Evolutionary conservation across 35 echinoderm and acorn worm genomes (phyloP), one percentile per base, ranked within the genome.

Genomic region (Apostichopus japonicus): DNA sequence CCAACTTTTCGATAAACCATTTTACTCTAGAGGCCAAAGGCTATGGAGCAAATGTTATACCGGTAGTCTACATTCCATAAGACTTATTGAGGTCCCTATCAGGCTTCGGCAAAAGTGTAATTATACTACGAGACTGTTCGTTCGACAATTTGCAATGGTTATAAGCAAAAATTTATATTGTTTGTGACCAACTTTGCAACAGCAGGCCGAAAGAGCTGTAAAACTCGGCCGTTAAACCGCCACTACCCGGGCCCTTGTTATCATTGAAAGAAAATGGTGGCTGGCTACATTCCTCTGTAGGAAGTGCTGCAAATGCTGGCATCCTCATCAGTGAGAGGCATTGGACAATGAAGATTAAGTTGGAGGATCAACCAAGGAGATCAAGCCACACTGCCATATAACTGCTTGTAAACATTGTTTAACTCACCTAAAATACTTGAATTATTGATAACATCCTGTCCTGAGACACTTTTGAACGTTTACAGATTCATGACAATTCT

Each of bases 41-140:
- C 33, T 1, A 52, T 17, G 80, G 54, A 57, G 23, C 0, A 84
- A 84, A 52, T 84, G 19, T 84, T 1, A n/a, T n/a, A n/a, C n/a
- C n/a, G n/a, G n/a, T 84, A 57, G 44, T 84, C 80, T 53, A 84
- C 80, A 57, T 84, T 84, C 33, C 27, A 84, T n/a, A 17, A 7
- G 55, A 13, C 55, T 54, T 4, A 84, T 84, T 17, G 2, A 44
- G 23, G 21, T 84, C 80, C 14, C 54, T 84, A 57, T 84, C 80
- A 52, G 55, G 80, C 44, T 84, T 84, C 54, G 80, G 80, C 51
- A 84, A 54, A 54, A 54, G 55, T 0, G 55, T 57, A 84, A 84
- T 8, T 9, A 84, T 54, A 54, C 80, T 84, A 84, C 33, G 80
- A 14, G 80, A 24, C 80, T 84, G 80, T 44, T 84, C 0, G 80